These are phyloP conservation scores for Pipistrellus nathusii DNA, from an alignment of 2,797 vertebrate species.

Conservation along the genomic window DNA sequence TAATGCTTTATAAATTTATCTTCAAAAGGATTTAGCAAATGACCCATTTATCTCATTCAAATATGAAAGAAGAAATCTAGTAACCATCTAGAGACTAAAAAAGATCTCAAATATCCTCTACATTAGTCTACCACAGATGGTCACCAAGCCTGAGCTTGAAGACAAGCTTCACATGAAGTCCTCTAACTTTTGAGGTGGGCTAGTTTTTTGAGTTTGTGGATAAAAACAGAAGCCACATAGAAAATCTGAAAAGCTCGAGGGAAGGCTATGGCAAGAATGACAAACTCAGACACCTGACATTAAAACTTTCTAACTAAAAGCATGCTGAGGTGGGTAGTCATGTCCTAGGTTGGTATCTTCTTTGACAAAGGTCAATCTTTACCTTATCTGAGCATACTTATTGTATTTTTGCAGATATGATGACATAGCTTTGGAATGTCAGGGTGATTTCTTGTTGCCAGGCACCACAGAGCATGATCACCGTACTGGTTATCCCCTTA, in stretches of 20 bases:
- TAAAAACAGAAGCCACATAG: not conserved
- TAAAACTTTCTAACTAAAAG: not conserved
- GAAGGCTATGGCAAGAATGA: not conserved
- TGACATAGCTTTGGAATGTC: not conserved
- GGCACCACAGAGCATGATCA: not conserved
- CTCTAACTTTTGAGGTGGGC: not conserved
- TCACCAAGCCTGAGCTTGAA: not conserved
- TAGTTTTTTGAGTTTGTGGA: not conserved
- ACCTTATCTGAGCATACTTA: not conserved
- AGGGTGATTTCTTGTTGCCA: not conserved
- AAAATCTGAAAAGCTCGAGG: not conserved
- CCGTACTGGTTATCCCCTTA: not conserved
- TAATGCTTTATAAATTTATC: not conserved
- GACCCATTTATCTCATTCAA: not conserved
- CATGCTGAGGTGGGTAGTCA: not conserved
- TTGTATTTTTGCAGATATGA: not conserved
- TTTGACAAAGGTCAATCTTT: not conserved
- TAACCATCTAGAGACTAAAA: not conserved
- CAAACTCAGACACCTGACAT: not conserved
- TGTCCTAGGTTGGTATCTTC: not conserved
- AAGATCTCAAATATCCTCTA: not conserved
- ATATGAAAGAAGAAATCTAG: not conserved
- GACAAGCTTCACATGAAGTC: not conserved
- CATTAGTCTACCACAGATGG: not conserved
- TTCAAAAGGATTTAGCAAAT: not conserved